Evolutionary conservation across 1,140 invertebrate genomes (phyloP).

Genomic region (Anoplolepis gracilipes): DNA sequence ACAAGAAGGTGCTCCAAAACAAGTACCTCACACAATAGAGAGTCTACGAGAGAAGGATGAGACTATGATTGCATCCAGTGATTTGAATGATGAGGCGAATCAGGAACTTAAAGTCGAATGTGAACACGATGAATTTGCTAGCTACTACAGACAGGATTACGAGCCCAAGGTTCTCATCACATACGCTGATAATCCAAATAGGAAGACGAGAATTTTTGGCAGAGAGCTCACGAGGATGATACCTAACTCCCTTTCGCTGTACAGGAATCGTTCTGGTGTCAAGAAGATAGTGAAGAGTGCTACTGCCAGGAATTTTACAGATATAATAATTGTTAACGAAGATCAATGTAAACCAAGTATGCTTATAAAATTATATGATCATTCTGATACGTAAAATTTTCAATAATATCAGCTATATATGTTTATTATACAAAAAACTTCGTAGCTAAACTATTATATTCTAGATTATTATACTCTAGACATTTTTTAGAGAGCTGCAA

Average conservation of each 20-base stretch:
- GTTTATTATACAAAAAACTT: background rate
- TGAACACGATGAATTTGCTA: slow-evolving; percentile 94
- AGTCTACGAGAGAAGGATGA: slow-evolving; percentile 96
- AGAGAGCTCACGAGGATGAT: slow-evolving; percentile 96
- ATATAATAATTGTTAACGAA: slow-evolving; percentile 97
- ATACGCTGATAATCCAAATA: slow-evolving; percentile 95
- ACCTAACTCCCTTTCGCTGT: slow-evolving; percentile 94
- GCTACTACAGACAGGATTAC: slow-evolving; percentile 94
- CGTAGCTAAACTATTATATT: background rate
- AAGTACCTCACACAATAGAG: slow-evolving; percentile 96
- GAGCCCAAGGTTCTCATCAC: slow-evolving; percentile 98
- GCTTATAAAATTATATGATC: slow-evolving; percentile 66
- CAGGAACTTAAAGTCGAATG: slow-evolving; percentile 93
- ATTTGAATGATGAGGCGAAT: slow-evolving; percentile 93
- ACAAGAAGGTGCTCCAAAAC: slow-evolving; percentile 89
- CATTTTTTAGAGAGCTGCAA: background rate
- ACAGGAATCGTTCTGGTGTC: slow-evolving; percentile 93
- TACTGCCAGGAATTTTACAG: slow-evolving; percentile 92
- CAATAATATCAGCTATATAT: no score
- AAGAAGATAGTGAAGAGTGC: slow-evolving; percentile 97
- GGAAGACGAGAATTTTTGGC: slow-evolving; percentile 96
- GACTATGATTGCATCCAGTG: slow-evolving; percentile 90
- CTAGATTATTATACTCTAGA: no score
- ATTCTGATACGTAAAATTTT: background rate
- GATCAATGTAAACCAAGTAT: slow-evolving; percentile 95